A percentile compares a stretch with the other conserved stretches of the same genome.
These are phyloP conservation scores for Parazoanthus swiftii DNA, from an alignment of 92 coral and sea anemone genomes.

Conservation along the genomic window DNA sequence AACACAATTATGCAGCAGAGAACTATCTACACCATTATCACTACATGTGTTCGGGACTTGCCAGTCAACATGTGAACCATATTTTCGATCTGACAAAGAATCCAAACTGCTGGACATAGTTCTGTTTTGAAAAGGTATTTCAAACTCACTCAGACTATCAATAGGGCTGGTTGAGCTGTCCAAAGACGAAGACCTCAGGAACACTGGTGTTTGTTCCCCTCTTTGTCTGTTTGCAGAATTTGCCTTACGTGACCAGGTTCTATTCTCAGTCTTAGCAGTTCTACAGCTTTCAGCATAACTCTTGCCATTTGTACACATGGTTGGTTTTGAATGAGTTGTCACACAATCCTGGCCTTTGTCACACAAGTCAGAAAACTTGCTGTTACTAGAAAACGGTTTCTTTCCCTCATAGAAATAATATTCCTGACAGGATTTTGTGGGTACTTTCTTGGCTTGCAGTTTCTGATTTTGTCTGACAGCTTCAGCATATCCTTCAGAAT, in stretches of 20 bases:
- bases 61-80: neutral
- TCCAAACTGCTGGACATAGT: neutral
- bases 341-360: neutral
- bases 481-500: slow-evolving; percentile 23
- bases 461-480: slow-evolving; percentile 18
- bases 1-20: neutral
- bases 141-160: slow-evolving; percentile 60
- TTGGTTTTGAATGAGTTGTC: neutral
- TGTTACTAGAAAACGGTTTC: neutral
- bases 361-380: neutral
- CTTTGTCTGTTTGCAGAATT: neutral
- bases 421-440: neutral
- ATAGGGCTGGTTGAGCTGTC: slow-evolving; percentile 33
- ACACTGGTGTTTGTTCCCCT: neutral
- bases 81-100: neutral
- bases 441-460: neutral
- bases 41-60: neutral
- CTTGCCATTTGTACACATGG: neutral
- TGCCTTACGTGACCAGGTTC: neutral
- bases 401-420: neutral
- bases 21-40: no score
- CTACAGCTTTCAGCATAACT: neutral
- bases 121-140: slow-evolving; percentile 33
- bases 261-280: neutral
- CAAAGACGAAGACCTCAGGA: neutral